Evolutionary conservation across 2,113 vertebrate species (phyloP), one percentile per base, ranked within the genome.

Genomic region (Aramus guarauna): DNA sequence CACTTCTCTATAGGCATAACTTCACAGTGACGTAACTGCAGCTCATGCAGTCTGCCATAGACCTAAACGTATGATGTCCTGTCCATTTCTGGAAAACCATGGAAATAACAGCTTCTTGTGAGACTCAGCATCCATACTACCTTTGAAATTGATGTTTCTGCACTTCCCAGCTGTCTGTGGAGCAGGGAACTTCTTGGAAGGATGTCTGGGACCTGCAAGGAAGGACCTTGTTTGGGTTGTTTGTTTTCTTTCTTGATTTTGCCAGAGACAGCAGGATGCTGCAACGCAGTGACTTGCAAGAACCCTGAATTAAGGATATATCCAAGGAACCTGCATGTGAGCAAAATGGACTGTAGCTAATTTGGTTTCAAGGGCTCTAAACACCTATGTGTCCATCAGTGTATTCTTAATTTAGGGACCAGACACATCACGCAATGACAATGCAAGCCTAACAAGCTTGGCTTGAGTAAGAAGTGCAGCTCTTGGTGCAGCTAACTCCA

Each of bases 211-310:
- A 36, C 10, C 53, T 92, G 6, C 19, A 21, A 52, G 37, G 20
- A 68, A 43, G 4, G 39, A 92, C 9, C 15, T 20, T 36, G 8
- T 26, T 36, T 32, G 14, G 14, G 1, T 4, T 24, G 6, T 19
- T 5, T 0, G 14, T 6, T 8, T 34, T 5, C 0, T 37, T 11
- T 8, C 26, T 55, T 66, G 18, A 10, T 66, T 13, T 18, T 60
- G 12, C 22, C 36, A 20, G 45, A 71, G 21, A 13, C 30, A 48
- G 26, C 15, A 66, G 34, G 16, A 7, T 59, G 19, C 39, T 85
- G 41, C 36, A 62, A 50, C 41, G n/a, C 71, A 4, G 1, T 72
- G 37, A n/a, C 26, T 34, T 86, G 32, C 7, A 66, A 80, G 23
- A 29, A 30, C 10, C 47, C 41, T 58, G 20, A 68, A 24, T 68